Evolutionary conservation across 2,797 vertebrate genomes (phyloP).

Genomic region (Sebastes iracundus): DNA sequence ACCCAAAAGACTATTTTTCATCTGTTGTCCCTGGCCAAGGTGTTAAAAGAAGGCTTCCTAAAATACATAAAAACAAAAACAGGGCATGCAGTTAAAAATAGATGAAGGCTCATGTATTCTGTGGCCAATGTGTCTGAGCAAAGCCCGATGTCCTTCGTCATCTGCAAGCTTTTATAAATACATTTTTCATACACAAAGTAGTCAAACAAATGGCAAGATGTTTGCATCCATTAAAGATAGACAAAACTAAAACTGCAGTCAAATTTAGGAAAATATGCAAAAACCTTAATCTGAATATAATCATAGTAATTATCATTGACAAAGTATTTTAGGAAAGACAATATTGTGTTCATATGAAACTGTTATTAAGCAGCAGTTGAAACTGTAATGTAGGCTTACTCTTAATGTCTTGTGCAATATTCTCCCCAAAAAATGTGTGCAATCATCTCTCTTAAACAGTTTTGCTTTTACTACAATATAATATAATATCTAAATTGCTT

Average conservation of each 20-base stretch:
- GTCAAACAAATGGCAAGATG: background rate
- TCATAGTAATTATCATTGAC: background rate
- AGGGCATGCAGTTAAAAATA: too few relatives aligned
- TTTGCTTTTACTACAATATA: conserved; percentile 17
- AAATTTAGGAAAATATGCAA: background rate
- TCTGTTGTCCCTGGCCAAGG: too few relatives aligned
- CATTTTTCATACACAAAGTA: background rate
- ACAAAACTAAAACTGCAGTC: background rate
- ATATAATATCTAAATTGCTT: conserved; percentile 1
- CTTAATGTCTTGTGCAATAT: background rate
- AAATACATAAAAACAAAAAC: too few relatives aligned
- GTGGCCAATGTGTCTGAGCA: background rate
- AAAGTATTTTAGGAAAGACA: background rate
- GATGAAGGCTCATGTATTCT: background rate
- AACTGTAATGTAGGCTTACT: background rate
- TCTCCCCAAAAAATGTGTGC: background rate
- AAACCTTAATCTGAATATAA: rapidly evolving
- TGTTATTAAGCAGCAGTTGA: background rate
- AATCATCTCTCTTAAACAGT: background rate
- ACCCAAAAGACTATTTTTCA: too few relatives aligned
- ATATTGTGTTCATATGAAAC: background rate
- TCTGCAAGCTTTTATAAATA: background rate
- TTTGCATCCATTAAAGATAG: background rate
- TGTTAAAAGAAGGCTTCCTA: too few relatives aligned
- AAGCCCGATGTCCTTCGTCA: background rate